Percentiles rank a stretch among this genome's conserved stretches.
Evolutionary conservation across 2,113 vertebrate species (phyloP).

Genomic region (Rhea pennata): DNA sequence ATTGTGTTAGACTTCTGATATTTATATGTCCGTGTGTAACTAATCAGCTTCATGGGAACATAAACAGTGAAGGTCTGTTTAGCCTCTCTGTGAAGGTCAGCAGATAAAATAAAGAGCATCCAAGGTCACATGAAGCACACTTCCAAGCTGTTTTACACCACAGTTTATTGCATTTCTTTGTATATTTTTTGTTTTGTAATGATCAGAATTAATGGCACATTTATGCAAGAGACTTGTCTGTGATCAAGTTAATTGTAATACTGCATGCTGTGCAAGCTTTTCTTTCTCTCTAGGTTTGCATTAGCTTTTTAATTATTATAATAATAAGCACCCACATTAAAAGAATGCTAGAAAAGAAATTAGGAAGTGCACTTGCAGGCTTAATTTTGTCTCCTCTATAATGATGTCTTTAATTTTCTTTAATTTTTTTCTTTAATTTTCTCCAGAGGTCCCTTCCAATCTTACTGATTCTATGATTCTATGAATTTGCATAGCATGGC

Average conservation of each 20-base stretch:
- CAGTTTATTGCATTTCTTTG: neutral
- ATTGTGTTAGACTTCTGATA: conserved; percentile 33
- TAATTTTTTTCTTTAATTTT: too few species aligned
- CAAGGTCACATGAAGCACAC: conserved; percentile 38
- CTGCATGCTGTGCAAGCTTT: neutral
- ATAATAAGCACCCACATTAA: conserved; percentile 10
- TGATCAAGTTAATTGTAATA: neutral
- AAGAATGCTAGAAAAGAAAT: conserved; percentile 14
- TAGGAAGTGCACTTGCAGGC: neutral
- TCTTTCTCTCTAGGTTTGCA: conserved; percentile 7
- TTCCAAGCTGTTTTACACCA: neutral
- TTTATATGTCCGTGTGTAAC: conserved; percentile 51
- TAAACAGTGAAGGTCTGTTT: conserved; percentile 45
- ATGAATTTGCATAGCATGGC: neutral
- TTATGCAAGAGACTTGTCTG: neutral
- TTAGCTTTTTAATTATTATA: neutral
- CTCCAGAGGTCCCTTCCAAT: too few species aligned
- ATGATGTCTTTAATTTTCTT: neutral
- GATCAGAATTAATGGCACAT: neutral
- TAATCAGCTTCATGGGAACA: conserved; percentile 17
- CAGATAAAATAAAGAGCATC: neutral
- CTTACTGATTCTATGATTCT: too few species aligned
- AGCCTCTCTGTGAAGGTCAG: conserved; percentile 53
- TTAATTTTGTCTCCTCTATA: conserved; percentile 9
- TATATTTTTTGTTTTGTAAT: neutral